Evolutionary conservation across 2,888 invertebrate genomes (phyloP).

Genomic region (Empis stercorea): DNA sequence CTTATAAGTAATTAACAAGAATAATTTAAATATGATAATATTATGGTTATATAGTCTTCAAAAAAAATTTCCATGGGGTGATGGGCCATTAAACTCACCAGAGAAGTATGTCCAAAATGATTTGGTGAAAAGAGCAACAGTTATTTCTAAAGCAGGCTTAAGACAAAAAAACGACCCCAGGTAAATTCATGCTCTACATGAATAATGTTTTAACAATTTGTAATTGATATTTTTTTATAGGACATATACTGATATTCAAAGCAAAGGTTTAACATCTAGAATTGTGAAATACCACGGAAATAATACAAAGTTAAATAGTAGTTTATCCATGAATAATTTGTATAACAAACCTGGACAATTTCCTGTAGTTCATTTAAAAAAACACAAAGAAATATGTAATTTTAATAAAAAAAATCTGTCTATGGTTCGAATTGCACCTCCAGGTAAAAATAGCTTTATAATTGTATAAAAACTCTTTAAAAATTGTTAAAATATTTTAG

Average conservation of each 20-base stretch:
- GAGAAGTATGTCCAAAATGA: constrained; percentile 15
- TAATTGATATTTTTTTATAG: neutral
- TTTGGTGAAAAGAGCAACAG: neutral
- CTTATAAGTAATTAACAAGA: too few relatives aligned
- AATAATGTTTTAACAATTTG: neutral
- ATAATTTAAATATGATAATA: neutral
- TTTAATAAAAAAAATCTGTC: constrained; percentile 19
- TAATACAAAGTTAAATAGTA: constrained; percentile 25
- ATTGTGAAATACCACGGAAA: constrained; percentile 39
- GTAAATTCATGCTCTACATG: constrained; percentile 13
- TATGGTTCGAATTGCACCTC: constrained; percentile 30
- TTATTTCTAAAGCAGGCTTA: constrained; percentile 9
- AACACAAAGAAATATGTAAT: constrained; percentile 28
- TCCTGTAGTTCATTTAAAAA: constrained; percentile 40
- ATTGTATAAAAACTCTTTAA: neutral
- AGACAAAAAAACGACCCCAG: constrained; percentile 27
- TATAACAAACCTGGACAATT: constrained; percentile 38
- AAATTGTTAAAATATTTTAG: constrained; percentile 11
- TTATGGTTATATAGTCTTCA: constrained; percentile 11
- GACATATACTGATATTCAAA: constrained; percentile 38
- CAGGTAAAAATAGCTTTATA: constrained; percentile 22
- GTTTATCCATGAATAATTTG: constrained; percentile 26
- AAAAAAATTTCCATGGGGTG: constrained; percentile 19
- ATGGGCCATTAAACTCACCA: constrained; percentile 15
- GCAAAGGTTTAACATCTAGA: constrained; percentile 39